Evolutionary conservation across 2,888 invertebrate species (phyloP), one percentile per base, ranked within the genome.

Genomic region (Platycnemis pennipes): DNA sequence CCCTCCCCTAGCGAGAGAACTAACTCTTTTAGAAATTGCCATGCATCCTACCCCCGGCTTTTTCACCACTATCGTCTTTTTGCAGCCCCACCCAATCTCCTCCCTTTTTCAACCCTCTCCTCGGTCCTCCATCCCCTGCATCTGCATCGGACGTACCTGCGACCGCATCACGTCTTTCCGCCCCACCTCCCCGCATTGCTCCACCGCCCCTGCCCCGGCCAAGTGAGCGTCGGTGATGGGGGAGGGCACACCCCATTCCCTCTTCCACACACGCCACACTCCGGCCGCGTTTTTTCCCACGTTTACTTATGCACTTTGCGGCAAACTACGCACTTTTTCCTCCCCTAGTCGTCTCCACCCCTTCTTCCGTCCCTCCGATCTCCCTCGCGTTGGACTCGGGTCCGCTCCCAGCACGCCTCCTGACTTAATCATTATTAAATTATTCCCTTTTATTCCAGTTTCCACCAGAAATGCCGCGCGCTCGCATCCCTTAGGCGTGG

Each of bases 281-380:
- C 63, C 26, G 8, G 5, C 37, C 77, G 31, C 77, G 31, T 77
- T 37, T 77, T 63, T 91, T 91, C 91, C 91, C 91, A 91, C 91
- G 91, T 63, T 91, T 91, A 63, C 91, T 69, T 91, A 91, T 91
- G 91, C 91, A 91, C 63, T 42, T 53, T 19, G 37, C 3, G 11
- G 42, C 42, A 26, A 63, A 69, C 63, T 44, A 63, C 63, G 91
- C 63, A 69, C 42, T 31, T 77, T 77, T 77, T 77, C 77, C 77
- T 7, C 77, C 4, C 11, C 77, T 37, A 13, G 77, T 37, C 1
- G 31, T 77, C 11, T 13, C 11, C 37, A 2, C 77, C 37, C 69
- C 69, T 0, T 31, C 69, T 7, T n/a, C 31, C 69, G 31, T n/a
- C 69, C 2, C 53, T 53, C n/a, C n/a, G n/a, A n/a, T n/a, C n/a